Percentiles rank a stretch among this genome's conserved stretches.
Evolutionary conservation across 2,888 invertebrate species (phyloP).

Genomic region (Drosophila prostipennis): DNA sequence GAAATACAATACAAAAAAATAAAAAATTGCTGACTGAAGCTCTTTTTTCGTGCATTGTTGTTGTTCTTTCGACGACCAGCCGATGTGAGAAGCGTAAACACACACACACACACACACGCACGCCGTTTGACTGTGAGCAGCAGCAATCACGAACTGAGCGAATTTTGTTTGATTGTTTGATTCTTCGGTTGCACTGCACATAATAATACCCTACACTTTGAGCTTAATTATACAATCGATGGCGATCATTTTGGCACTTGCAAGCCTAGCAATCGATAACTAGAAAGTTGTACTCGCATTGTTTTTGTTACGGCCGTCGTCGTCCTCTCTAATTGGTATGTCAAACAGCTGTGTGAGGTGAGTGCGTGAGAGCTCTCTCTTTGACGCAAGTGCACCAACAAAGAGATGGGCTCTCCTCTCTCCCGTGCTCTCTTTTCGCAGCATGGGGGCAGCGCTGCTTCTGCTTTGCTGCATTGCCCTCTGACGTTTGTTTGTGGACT

Average conservation of each 20-base stretch:
- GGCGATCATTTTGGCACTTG: slow-evolving; percentile 17
- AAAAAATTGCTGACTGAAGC: slow-evolving; percentile 51
- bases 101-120: slow-evolving; percentile 1
- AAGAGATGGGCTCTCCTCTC: slow-evolving; percentile 18
- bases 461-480: slow-evolving; percentile 42
- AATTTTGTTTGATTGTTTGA: slow-evolving; percentile 34
- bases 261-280: slow-evolving; percentile 29
- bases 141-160: slow-evolving; percentile 28
- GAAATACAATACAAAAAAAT: slow-evolving; percentile 9
- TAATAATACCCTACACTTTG: slow-evolving; percentile 16
- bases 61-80: slow-evolving; percentile 25
- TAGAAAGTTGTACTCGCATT: slow-evolving; percentile 24
- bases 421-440: slow-evolving; percentile 13
- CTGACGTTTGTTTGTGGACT: slow-evolving; percentile 31
- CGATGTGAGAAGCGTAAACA: slow-evolving; percentile 27
- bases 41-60: slow-evolving; percentile 35
- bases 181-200: slow-evolving; percentile 12
- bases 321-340: slow-evolving; percentile 24
- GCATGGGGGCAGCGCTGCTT: slow-evolving; percentile 40
- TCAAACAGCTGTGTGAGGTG: slow-evolving; percentile 38
- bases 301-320: slow-evolving; percentile 2
- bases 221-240: slow-evolving; percentile 25
- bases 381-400: slow-evolving; percentile 30
- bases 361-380: slow-evolving; percentile 20
- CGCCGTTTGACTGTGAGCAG: slow-evolving; percentile 7